These are phyloP conservation scores for Thalassophryne amazonica DNA, from an alignment of 2,797 vertebrate species.

Conservation along the genomic window DNA sequence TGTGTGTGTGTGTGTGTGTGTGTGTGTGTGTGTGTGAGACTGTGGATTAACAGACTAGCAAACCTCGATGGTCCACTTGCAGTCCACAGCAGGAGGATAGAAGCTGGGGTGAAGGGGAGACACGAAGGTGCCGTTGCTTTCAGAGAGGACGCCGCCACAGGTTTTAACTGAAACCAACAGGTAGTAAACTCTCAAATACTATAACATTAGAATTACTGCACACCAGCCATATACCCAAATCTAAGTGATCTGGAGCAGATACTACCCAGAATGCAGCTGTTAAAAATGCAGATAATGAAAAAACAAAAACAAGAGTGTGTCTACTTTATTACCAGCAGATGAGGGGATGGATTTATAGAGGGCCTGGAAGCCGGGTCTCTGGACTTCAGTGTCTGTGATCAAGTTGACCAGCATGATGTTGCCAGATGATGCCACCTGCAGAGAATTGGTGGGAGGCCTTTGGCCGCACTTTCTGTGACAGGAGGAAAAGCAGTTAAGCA, in stretches of 20 bases:
- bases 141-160: conserved; percentile 59
- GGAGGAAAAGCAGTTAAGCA: background rate
- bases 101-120: conserved; percentile 76
- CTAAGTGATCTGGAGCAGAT: background rate
- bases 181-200: background rate
- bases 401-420: conserved; percentile 79
- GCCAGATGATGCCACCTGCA: conserved; percentile 74
- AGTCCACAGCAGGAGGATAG: conserved; percentile 76
- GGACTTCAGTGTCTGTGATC: conserved; percentile 54
- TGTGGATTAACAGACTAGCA: conserved; percentile 34
- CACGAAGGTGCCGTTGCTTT: conserved; percentile 48
- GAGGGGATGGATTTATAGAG: conserved; percentile 47
- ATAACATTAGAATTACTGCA: no score
- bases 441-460: conserved; percentile 74
- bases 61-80: conserved; percentile 80
- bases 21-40: conserved; percentile 12
- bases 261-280: background rate
- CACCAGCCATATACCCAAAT: no score
- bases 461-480: conserved; percentile 77
- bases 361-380: conserved; percentile 69
- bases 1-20: conserved; percentile 15
- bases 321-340: conserved; percentile 39
- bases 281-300: background rate
- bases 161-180: conserved; percentile 40
- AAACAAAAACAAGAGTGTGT: background rate